Conservation (phyloP, 2,888 invertebrate genomes). For the Rhaphigaster nebulosa region DNA sequence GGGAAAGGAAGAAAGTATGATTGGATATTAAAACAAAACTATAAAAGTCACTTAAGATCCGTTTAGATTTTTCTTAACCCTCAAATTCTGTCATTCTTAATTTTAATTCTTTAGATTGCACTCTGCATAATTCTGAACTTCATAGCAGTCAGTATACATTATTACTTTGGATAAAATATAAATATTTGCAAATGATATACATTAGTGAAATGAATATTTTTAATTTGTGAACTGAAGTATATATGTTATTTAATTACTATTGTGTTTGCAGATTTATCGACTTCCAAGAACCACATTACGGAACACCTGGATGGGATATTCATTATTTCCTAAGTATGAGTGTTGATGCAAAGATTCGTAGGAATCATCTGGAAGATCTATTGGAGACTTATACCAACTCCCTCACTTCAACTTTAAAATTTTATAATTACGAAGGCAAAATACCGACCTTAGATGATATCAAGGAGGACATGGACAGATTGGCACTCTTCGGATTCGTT, state of each 20-base stretch:
- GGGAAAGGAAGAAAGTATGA: no score
- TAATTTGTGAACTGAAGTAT: background rate
- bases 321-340: slow-evolving; percentile 19
- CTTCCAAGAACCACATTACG: slow-evolving; percentile 55
- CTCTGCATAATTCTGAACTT: no score
- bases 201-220: background rate
- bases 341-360: slow-evolving; percentile 11
- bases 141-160: no score
- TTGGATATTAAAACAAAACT: no score
- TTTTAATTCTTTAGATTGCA: no score
- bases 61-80: no score
- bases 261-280: slow-evolving; percentile 53
- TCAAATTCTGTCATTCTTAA: no score
- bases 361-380: background rate
- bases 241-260: background rate
- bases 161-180: no score
- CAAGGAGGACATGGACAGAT: slow-evolving; percentile 51
- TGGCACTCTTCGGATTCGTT: slow-evolving; percentile 48
- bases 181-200: background rate
- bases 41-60: no score
- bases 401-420: background rate
- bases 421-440: slow-evolving; percentile 7
- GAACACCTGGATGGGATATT: slow-evolving; percentile 44
- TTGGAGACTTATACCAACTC: background rate
- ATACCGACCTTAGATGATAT: slow-evolving; percentile 47